A percentile compares a stretch with the other conserved stretches of the same genome.
Conservation (phyloP, 2,797 vertebrate genomes). For the Threskiornis aethiopicus region DNA sequence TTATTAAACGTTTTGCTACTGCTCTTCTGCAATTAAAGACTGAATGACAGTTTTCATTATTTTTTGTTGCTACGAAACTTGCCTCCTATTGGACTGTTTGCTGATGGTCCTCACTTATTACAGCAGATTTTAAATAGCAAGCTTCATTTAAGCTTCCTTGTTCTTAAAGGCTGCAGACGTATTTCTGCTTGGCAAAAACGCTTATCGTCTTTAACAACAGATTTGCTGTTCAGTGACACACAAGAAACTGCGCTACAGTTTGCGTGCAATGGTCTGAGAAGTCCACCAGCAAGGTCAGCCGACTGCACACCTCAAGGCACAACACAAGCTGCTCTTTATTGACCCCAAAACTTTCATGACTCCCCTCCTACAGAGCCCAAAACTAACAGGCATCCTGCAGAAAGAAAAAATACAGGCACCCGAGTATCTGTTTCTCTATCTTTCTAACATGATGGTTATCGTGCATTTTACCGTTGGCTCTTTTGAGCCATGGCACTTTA, state of each 20-base stretch:
- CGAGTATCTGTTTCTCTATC: rapidly evolving
- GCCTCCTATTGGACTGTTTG: conserved; percentile 71
- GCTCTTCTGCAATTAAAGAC: not conserved
- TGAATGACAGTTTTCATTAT: conserved; percentile 38
- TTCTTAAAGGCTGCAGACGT: not conserved
- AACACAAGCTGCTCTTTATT: not conserved
- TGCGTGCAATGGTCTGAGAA: not conserved
- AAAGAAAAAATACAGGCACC: not conserved
- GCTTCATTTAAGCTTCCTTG: conserved; percentile 9
- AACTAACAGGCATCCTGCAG: not conserved
- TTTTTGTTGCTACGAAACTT: conserved; percentile 79
- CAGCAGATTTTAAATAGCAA: not conserved
- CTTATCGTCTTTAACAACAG: not conserved
- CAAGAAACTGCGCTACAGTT: not conserved
- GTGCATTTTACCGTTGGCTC: not conserved
- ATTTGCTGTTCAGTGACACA: not conserved
- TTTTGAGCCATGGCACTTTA: not conserved
- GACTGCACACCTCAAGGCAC: not conserved
- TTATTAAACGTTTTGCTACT: not conserved
- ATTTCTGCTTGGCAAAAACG: not conserved
- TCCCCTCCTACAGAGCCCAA: not conserved
- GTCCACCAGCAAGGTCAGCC: not conserved
- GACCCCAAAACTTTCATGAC: not conserved
- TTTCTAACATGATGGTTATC: not conserved
- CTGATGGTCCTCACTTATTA: conserved; percentile 78